These are phyloP conservation scores for Parascotia fuliginaria DNA, from an alignment of 2,888 invertebrate genomes.

Conservation along the genomic window DNA sequence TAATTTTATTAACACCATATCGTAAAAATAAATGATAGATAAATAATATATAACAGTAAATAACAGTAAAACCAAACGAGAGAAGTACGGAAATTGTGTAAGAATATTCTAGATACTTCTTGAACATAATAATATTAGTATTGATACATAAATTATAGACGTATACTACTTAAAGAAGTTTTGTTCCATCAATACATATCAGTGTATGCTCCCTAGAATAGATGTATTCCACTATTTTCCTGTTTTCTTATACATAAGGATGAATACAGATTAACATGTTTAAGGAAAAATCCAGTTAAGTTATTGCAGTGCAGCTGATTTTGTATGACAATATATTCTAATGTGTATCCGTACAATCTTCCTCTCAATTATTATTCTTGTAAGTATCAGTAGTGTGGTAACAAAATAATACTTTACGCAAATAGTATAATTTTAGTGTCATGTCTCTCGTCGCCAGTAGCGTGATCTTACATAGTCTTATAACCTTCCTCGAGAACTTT, in stretches of 20 bases:
- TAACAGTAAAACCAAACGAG: not conserved
- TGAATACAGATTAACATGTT: too few species aligned
- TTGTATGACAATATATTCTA: too few species aligned
- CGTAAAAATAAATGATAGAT: not conserved
- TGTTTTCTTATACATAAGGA: conserved; percentile 12
- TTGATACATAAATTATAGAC: conserved; percentile 10
- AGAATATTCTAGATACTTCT: conserved; percentile 9
- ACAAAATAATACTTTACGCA: too few species aligned
- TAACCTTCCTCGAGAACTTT: too few species aligned
- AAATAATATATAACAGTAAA: not conserved
- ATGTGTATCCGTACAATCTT: too few species aligned
- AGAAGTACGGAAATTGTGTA: not conserved
- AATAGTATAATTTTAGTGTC: too few species aligned
- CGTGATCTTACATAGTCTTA: too few species aligned
- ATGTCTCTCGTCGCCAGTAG: too few species aligned
- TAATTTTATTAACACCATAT: not conserved
- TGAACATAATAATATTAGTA: not conserved
- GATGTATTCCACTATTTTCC: conserved; percentile 7
- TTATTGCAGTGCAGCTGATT: too few species aligned
- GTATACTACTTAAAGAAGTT: conserved; percentile 6
- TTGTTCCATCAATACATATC: conserved; percentile 6
- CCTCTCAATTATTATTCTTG: too few species aligned
- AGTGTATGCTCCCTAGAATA: not conserved
- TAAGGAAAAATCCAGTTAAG: too few species aligned
- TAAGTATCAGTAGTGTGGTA: too few species aligned